Evolutionary conservation across 2,797 vertebrate species (phyloP).

Genomic region (Aphelocoma californica): DNA sequence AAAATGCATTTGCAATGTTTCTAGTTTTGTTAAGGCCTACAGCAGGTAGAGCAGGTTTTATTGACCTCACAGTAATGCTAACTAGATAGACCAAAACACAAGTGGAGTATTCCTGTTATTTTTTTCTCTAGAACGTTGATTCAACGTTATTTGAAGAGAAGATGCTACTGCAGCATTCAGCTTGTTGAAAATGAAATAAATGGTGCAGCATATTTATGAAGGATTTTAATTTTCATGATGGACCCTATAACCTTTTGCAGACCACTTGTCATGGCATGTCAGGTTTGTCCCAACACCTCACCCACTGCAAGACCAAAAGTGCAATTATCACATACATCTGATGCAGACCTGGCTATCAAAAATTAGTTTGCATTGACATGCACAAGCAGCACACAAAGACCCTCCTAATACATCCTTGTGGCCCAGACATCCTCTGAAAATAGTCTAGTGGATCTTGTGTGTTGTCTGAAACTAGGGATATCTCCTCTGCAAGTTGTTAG

Average conservation of each 20-base stretch:
- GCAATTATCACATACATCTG: neutral
- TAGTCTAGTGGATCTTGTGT: neutral
- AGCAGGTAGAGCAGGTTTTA: neutral
- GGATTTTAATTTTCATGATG: neutral
- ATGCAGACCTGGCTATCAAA: neutral
- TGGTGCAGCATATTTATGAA: neutral
- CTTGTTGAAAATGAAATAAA: neutral
- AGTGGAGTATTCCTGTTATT: neutral
- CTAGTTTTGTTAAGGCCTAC: neutral
- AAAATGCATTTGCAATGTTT: neutral
- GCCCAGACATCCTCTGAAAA: neutral
- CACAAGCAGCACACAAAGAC: neutral
- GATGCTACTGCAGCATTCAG: neutral
- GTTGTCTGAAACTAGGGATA: neutral
- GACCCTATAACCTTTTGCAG: neutral
- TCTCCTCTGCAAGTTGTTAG: neutral
- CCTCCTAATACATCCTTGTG: neutral
- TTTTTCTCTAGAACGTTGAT: neutral
- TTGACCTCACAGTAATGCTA: neutral
- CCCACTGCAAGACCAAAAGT: neutral
- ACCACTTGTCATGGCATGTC: fast-evolving
- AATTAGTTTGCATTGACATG: neutral
- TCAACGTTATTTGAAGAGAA: neutral
- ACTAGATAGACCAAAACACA: neutral
- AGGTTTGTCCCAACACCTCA: neutral